Percentiles rank a stretch among this genome's conserved stretches.
Conservation (phyloP, 1,140 invertebrate species). For the Drosophila erecta region DNA sequence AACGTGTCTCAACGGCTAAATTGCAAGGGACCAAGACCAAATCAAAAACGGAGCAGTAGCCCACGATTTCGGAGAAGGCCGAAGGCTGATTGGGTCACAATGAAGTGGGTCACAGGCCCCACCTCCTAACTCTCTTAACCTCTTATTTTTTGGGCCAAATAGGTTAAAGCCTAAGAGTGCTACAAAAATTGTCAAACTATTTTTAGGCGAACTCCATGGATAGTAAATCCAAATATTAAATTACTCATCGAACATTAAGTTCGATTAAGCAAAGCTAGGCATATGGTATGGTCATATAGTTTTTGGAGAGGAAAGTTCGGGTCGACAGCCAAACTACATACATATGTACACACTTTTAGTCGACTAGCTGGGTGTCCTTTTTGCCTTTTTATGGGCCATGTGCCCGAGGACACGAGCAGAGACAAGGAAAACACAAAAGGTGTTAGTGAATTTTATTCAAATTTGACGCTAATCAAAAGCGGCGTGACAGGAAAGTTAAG, state of each 20-base stretch:
- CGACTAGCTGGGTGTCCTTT: slow-evolving; percentile 54
- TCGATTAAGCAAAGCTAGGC: too few species aligned
- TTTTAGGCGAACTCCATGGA: neutral
- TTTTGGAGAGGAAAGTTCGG: neutral
- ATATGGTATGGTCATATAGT: too few species aligned
- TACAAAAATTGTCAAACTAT: neutral
- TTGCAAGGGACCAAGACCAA: slow-evolving; percentile 65
- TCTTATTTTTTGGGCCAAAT: neutral
- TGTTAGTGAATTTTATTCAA: slow-evolving; percentile 81
- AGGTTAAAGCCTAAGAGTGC: neutral
- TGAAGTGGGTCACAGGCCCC: slow-evolving; percentile 1
- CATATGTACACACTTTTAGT: slow-evolving; percentile 49
- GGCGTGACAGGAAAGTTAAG: slow-evolving; percentile 67
- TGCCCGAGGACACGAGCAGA: slow-evolving; percentile 1
- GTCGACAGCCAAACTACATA: slow-evolving; percentile 59
- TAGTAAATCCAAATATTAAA: neutral
- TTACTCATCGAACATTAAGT: too few species aligned
- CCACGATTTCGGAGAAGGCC: slow-evolving; percentile 25
- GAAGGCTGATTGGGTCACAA: slow-evolving; percentile 63
- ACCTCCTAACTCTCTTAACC: too few species aligned
- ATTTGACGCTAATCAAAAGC: slow-evolving; percentile 77
- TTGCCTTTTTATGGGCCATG: slow-evolving; percentile 62
- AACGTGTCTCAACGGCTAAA: slow-evolving; percentile 81
- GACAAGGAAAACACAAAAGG: slow-evolving; percentile 37
- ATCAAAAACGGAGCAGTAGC: slow-evolving; percentile 37